Evolutionary conservation across 2,113 vertebrate species (phyloP).

Genomic region (Sorex araneus): DNA sequence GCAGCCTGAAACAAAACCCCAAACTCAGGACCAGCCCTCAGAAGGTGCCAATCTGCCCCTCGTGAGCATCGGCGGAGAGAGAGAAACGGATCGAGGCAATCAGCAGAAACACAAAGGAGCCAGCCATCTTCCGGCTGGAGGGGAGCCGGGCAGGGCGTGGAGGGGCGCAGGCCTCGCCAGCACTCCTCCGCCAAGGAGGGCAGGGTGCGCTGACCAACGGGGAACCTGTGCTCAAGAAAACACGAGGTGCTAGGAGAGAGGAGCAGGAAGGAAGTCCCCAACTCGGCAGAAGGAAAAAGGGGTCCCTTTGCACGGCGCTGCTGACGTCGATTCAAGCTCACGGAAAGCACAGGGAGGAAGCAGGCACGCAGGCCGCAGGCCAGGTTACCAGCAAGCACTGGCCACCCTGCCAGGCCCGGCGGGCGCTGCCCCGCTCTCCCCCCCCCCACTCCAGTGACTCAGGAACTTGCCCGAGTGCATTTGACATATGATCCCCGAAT

Average conservation of each 20-base stretch:
- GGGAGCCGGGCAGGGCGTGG: no score
- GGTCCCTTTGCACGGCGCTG: neutral
- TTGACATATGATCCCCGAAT: constrained; percentile 75
- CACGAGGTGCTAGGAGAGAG: neutral
- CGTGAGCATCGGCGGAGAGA: no score
- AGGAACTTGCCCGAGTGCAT: constrained; percentile 72
- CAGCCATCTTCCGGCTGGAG: no score
- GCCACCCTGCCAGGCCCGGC: neutral
- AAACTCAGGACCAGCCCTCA: no score
- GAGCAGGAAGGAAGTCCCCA: neutral
- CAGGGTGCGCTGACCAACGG: neutral
- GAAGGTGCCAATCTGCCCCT: no score
- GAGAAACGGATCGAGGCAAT: no score
- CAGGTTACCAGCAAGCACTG: neutral
- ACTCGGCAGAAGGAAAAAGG: neutral
- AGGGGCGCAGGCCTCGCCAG: no score
- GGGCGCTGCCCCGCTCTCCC: neutral
- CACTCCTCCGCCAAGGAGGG: no score
- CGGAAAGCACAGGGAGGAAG: neutral
- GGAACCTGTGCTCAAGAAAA: neutral
- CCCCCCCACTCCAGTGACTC: constrained; percentile 73
- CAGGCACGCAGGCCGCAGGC: neutral
- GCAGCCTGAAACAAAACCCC: no score
- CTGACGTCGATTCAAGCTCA: constrained; percentile 53
- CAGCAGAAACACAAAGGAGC: no score